A percentile compares a stretch with the other conserved stretches of the same genome.
Conservation (phyloP, 2,113 vertebrate species). For the Maccullochella peelii region DNA sequence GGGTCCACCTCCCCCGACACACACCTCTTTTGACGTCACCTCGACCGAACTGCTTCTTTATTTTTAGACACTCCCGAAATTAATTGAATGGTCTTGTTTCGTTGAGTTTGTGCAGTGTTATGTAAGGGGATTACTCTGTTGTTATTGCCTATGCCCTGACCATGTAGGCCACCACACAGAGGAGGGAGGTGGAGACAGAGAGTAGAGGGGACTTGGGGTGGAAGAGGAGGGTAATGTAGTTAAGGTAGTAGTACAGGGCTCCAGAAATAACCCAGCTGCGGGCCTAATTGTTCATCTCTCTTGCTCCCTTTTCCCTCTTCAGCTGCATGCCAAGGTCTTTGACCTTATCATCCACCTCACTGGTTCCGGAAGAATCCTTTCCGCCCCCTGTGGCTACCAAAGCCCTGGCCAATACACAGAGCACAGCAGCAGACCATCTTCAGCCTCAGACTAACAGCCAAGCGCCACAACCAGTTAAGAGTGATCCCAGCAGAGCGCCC, state of each 20-base stretch:
- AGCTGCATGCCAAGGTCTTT: conserved; percentile 83
- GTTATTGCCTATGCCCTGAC: conserved; percentile 67
- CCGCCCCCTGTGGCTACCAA: conserved; percentile 78
- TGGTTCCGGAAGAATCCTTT: conserved; percentile 87
- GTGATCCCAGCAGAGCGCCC: conserved; percentile 77
- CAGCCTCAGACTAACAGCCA: conserved; percentile 77
- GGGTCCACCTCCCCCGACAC: conserved; percentile 32
- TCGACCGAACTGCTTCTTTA: conserved; percentile 58
- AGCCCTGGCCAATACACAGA: conserved; percentile 74
- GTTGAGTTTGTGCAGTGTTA: conserved; percentile 72
- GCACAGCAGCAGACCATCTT: conserved; percentile 81
- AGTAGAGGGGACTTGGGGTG: conserved; percentile 46
- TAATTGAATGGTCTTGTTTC: conserved; percentile 72
- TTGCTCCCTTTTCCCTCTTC: conserved; percentile 74
- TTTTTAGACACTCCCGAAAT: conserved; percentile 79
- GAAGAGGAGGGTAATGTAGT: conserved; percentile 60
- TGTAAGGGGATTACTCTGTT: conserved; percentile 84
- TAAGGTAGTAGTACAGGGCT: conserved; percentile 67
- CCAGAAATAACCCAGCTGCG: conserved; percentile 81
- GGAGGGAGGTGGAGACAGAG: conserved; percentile 49
- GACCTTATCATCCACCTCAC: conserved; percentile 86
- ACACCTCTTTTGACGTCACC: conserved; percentile 71
- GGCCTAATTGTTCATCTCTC: conserved; percentile 83
- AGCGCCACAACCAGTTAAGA: conserved; percentile 81
- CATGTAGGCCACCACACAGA: conserved; percentile 56